phyloP scores from a whole-genome alignment of 2,888 invertebrate genomes.

The Autographa gamma region DNA sequence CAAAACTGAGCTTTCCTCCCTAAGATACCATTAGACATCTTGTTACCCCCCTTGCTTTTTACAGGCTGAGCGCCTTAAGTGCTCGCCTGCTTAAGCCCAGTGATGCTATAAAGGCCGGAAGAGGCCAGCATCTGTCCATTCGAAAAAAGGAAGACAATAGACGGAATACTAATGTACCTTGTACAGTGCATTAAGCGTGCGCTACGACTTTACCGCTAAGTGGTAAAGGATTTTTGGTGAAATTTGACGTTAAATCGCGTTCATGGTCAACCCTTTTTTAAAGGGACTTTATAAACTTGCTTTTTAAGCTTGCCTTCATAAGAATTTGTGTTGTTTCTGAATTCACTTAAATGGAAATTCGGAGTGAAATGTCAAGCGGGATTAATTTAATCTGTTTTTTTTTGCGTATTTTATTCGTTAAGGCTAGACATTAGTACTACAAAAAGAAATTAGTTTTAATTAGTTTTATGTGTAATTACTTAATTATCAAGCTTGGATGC shows the following conservation, averaged over 20 bases:
- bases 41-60: slow-evolving; percentile 54
- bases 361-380: slow-evolving; percentile 10
- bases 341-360: slow-evolving; percentile 19
- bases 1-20: slow-evolving; percentile 34
- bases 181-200: slow-evolving; percentile 56
- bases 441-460: no score
- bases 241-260: slow-evolving; percentile 52
- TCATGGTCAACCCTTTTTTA: slow-evolving; percentile 44
- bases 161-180: slow-evolving; percentile 61
- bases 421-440: no score
- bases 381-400: slow-evolving; percentile 8
- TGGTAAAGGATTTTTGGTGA: slow-evolving; percentile 47
- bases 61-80: slow-evolving; percentile 57
- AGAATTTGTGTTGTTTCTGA: slow-evolving; percentile 23
- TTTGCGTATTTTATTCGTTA: no score
- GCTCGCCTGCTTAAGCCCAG: slow-evolving; percentile 60
- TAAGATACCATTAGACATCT: slow-evolving; percentile 53
- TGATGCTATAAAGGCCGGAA: slow-evolving; percentile 61
- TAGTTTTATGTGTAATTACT: no score
- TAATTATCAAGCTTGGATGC: no score
- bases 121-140: slow-evolving; percentile 61
- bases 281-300: slow-evolving; percentile 28
- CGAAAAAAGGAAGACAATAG: slow-evolving; percentile 61
- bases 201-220: slow-evolving; percentile 52
- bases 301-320: slow-evolving; percentile 25